These are phyloP conservation scores for Laterallus jamaicensis DNA, from an alignment of 2,113 vertebrate species.

Conservation along the genomic window DNA sequence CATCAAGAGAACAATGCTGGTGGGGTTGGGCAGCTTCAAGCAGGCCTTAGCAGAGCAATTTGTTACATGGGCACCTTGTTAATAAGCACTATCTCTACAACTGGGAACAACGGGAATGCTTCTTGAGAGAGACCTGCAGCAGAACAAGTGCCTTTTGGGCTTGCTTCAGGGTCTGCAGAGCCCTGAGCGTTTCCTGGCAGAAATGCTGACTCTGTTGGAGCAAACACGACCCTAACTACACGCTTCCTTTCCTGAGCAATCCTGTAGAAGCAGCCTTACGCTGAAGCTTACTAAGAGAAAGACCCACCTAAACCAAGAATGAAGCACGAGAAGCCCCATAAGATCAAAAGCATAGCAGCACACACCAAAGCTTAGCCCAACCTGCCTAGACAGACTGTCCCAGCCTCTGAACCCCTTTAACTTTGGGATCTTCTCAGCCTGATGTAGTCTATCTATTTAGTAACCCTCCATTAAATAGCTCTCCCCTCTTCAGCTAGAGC, in stretches of 20 bases:
- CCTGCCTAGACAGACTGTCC: background rate
- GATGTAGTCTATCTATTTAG: background rate
- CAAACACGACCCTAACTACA: background rate
- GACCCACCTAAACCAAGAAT: background rate
- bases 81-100: background rate
- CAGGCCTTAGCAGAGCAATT: background rate
- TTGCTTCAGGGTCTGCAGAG: background rate
- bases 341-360: background rate
- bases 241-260: background rate
- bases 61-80: background rate
- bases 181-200: background rate
- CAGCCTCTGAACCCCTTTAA: background rate
- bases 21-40: background rate
- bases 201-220: background rate
- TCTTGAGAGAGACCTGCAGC: background rate
- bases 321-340: background rate
- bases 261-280: background rate
- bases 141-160: background rate
- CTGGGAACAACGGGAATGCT: background rate
- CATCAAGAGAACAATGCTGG: background rate
- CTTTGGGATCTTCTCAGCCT: background rate
- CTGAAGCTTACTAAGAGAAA: background rate
- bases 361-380: background rate
- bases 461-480: background rate
- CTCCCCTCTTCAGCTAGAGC: background rate